Conservation (phyloP, 2,888 invertebrate species). For the Onchidella celtica region DNA sequence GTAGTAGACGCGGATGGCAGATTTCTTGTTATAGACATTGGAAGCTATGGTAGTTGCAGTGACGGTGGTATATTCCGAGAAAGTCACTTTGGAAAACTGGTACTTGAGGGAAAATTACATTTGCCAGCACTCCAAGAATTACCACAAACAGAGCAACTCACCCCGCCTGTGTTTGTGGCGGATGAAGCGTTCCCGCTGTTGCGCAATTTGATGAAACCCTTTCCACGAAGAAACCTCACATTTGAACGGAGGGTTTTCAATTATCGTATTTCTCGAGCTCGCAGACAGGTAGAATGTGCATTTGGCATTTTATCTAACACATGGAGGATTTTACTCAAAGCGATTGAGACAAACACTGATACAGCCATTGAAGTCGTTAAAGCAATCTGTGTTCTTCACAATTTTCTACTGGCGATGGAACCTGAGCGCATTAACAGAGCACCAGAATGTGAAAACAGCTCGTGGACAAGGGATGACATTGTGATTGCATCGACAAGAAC, state of each 20-base stretch:
- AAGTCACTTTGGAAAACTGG: no score
- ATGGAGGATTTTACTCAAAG: neutral
- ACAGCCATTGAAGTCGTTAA: slow-evolving; percentile 7
- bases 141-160: no score
- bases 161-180: neutral
- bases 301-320: neutral
- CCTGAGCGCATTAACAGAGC: neutral
- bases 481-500: neutral
- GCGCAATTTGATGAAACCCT: neutral
- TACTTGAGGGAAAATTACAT: no score
- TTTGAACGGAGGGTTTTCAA: neutral
- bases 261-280: neutral
- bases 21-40: no score
- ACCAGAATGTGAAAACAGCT: no score
- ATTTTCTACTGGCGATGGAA: neutral
- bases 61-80: no score
- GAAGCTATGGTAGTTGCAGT: no score
- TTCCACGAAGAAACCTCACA: neutral
- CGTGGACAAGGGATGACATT: no score
- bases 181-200: neutral
- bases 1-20: no score
- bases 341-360: neutral
- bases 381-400: slow-evolving; percentile 6
- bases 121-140: no score
- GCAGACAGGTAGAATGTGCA: neutral